Percentiles rank a stretch among this genome's conserved stretches.
Conservation (phyloP, 2,888 invertebrate genomes). For the Exocentrus adspersus region DNA sequence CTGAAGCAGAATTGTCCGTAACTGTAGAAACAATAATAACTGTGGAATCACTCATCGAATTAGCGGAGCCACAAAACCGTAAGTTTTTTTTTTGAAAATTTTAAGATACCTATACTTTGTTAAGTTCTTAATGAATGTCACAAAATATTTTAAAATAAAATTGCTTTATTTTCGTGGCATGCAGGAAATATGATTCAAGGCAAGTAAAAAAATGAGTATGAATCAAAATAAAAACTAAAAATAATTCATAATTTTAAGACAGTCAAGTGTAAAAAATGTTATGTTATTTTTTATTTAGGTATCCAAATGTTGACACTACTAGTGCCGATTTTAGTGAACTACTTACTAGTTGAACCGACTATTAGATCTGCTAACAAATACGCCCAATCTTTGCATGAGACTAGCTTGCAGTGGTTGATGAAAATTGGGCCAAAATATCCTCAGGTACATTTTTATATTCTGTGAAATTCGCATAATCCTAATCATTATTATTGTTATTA, state of each 20-base stretch:
- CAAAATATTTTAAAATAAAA: constrained; percentile 21
- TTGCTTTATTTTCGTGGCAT: constrained; percentile 37
- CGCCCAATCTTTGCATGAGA: constrained; percentile 82
- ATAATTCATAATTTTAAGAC: too few species aligned
- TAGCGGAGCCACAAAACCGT: constrained; percentile 82
- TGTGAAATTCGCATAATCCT: not conserved
- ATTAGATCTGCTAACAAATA: constrained; percentile 71
- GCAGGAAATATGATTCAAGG: constrained; percentile 70
- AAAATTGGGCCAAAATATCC: constrained; percentile 93
- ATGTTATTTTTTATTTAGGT: constrained; percentile 68
- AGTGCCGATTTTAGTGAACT: constrained; percentile 90
- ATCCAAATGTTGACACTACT: constrained; percentile 89
- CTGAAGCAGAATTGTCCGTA: constrained; percentile 76
- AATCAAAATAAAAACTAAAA: too few species aligned
- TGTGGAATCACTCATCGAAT: constrained; percentile 77
- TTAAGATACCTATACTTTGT: constrained; percentile 33
- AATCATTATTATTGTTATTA: too few species aligned
- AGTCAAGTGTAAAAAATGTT: not conserved
- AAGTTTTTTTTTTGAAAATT: constrained; percentile 64
- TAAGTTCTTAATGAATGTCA: constrained; percentile 17
- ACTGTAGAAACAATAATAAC: constrained; percentile 78
- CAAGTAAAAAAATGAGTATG: constrained; percentile 58
- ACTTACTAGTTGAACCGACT: constrained; percentile 77
- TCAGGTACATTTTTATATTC: constrained; percentile 66
- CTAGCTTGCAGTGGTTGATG: constrained; percentile 89